Conservation (phyloP, 2,888 invertebrate species). For the Sinotaia quadrata region DNA sequence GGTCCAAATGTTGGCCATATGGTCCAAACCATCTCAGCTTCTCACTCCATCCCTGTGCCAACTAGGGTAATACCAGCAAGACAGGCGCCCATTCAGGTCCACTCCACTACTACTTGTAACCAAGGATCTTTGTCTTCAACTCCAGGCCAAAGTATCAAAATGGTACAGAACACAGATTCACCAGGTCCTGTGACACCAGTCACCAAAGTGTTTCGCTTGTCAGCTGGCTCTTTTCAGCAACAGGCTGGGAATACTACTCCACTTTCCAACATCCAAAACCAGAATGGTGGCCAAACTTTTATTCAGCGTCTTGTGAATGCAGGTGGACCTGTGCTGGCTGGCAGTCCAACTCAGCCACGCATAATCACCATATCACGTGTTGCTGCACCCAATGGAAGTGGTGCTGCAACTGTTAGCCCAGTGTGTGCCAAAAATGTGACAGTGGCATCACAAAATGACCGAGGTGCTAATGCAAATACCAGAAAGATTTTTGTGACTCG, state of each 20-base stretch:
- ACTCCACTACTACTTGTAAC: too few species aligned
- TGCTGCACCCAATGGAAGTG: constrained; percentile 9
- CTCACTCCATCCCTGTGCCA: neutral
- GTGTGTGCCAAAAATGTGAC: constrained; percentile 10
- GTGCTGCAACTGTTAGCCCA: neutral
- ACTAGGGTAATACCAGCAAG: neutral
- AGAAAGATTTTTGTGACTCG: constrained; percentile 35
- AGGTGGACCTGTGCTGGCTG: constrained; percentile 8
- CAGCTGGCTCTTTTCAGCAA: constrained; percentile 10
- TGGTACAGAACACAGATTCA: constrained; percentile 8
- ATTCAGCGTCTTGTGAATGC: constrained; percentile 6
- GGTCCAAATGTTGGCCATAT: neutral
- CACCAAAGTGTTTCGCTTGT: constrained; percentile 17
- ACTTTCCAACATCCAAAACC: neutral
- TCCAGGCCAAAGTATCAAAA: neutral
- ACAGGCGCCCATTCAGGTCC: neutral
- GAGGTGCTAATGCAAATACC: constrained; percentile 8
- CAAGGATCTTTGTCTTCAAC: too few species aligned
- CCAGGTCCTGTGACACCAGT: constrained; percentile 18
- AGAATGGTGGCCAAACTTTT: constrained; percentile 1
- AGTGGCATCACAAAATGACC: neutral
- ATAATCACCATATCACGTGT: constrained; percentile 28
- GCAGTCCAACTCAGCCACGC: constrained; percentile 18
- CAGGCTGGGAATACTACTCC: constrained; percentile 14
- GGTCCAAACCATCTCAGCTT: neutral